phyloP scores from a whole-genome alignment of 2,113 vertebrate species.

The Microcebus griseorufus region DNA sequence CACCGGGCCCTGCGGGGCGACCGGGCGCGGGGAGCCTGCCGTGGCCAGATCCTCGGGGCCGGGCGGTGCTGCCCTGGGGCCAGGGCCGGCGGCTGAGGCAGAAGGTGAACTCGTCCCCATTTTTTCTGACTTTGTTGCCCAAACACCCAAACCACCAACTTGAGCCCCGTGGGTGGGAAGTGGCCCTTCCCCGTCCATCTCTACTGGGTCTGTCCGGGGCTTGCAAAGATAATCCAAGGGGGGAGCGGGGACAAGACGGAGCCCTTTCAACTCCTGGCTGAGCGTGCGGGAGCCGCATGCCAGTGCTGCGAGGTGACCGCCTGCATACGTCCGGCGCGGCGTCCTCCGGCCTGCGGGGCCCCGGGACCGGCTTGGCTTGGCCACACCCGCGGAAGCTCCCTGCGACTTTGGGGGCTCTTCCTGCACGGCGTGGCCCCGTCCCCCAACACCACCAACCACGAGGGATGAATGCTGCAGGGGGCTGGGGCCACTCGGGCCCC shows the following conservation, averaged over 20 bases:
- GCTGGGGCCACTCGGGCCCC: neutral
- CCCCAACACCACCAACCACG: too few species aligned
- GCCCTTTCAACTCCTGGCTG: neutral
- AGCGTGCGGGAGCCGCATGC: fast-evolving
- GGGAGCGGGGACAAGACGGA: neutral
- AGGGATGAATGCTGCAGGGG: neutral
- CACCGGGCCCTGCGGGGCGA: neutral
- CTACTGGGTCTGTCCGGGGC: neutral
- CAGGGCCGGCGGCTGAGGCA: neutral
- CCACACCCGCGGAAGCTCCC: neutral
- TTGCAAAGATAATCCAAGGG: neutral
- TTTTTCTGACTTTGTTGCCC: neutral
- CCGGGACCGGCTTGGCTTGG: neutral
- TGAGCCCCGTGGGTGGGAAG: neutral
- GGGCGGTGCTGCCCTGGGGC: neutral
- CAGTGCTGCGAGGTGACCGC: fast-evolving
- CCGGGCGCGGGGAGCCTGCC: neutral
- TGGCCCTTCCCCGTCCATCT: neutral
- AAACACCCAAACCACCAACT: neutral
- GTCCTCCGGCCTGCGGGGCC: fast-evolving
- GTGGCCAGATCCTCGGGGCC: neutral
- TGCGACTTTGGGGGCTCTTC: neutral
- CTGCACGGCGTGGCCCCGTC: fast-evolving
- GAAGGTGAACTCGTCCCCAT: fast-evolving
- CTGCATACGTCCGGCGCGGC: too few species aligned